These are phyloP conservation scores for Carterocephalus palaemon DNA, from an alignment of 2,888 invertebrate species.

Conservation along the genomic window DNA sequence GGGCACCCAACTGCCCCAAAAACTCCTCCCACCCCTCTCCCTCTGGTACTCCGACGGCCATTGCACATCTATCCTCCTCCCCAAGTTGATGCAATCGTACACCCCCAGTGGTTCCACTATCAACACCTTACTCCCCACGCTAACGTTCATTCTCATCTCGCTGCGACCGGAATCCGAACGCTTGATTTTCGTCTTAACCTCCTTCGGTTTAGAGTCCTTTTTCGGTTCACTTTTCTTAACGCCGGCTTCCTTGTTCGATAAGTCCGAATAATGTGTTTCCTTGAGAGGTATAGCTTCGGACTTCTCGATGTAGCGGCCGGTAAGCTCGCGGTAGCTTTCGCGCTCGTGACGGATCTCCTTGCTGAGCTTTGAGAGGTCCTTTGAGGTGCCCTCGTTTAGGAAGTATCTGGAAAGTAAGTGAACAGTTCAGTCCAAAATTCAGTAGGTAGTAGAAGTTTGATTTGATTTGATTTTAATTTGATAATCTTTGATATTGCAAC, in stretches of 20 bases:
- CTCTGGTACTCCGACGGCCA: constrained; percentile 97
- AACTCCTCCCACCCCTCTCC: constrained; percentile 89
- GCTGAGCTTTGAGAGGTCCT: constrained; percentile 67
- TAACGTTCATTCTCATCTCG: constrained; percentile 62
- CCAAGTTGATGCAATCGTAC: constrained; percentile 94
- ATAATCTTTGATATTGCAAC: too few species aligned
- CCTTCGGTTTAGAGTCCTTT: constrained; percentile 59
- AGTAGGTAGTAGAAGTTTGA: too few species aligned
- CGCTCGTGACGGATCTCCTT: constrained; percentile 72
- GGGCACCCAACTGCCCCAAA: constrained; percentile 94
- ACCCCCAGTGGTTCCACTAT: constrained; percentile 80
- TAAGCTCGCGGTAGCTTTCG: constrained; percentile 69
- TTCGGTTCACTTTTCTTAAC: constrained; percentile 56
- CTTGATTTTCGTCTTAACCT: constrained; percentile 67
- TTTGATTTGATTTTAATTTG: too few species aligned
- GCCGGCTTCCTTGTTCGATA: constrained; percentile 54
- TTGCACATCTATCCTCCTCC: constrained; percentile 93
- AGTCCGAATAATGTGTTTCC: constrained; percentile 60
- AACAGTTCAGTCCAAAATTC: not conserved
- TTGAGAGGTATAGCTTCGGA: constrained; percentile 57
- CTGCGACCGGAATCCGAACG: constrained; percentile 65
- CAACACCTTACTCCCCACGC: constrained; percentile 68
- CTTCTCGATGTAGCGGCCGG: constrained; percentile 69
- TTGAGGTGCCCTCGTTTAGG: constrained; percentile 65
- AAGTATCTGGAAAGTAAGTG: constrained; percentile 51